Percentiles rank a stretch among this genome's conserved stretches.
Conservation (phyloP, 2,113 vertebrate genomes). For the Montifringilla adamsi region DNA sequence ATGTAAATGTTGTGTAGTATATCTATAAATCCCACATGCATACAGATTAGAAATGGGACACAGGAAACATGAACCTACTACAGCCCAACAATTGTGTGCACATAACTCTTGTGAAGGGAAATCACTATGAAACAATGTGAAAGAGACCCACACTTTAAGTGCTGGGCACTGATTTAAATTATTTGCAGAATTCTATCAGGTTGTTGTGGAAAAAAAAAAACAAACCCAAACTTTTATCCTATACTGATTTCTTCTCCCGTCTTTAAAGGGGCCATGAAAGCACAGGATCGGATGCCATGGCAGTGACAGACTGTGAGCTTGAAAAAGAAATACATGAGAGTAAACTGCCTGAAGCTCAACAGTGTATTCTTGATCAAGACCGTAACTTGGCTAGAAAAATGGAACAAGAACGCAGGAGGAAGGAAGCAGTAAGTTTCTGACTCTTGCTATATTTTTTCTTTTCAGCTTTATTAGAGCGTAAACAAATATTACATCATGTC, state of each 20-base stretch:
- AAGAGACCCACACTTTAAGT: neutral
- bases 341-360: conserved; percentile 17
- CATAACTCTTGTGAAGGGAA: neutral
- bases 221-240: neutral
- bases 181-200: neutral
- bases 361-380: conserved; percentile 57
- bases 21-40: neutral
- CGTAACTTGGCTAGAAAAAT: conserved; percentile 82
- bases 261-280: conserved; percentile 37
- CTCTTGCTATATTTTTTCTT: neutral
- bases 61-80: neutral
- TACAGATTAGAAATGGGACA: neutral
- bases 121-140: neutral
- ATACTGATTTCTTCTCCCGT: neutral
- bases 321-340: neutral
- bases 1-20: neutral
- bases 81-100: neutral
- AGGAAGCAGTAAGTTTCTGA: conserved; percentile 83
- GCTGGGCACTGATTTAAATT: neutral
- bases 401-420: conserved; percentile 88
- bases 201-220: neutral
- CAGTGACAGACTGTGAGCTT: neutral
- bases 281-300: neutral
- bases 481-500: neutral
- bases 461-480: neutral